A percentile compares a stretch with the other conserved stretches of the same genome.
These are phyloP conservation scores for Phylloscopus whistleri DNA, from an alignment of 2,113 vertebrate species.

Conservation along the genomic window DNA sequence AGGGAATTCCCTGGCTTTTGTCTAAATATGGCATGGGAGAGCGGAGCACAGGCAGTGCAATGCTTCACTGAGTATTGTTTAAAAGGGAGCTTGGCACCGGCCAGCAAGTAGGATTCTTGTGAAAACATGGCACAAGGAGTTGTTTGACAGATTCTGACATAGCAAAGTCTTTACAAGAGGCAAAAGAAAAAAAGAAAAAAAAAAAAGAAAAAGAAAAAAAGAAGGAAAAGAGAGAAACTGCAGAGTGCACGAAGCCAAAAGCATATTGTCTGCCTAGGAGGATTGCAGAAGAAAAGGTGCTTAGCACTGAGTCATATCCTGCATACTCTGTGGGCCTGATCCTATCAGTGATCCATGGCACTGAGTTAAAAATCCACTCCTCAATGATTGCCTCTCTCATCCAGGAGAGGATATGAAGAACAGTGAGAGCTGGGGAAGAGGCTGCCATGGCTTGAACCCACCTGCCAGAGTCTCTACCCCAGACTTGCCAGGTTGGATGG, in stretches of 20 bases:
- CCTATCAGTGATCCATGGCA: background rate
- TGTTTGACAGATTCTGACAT: constrained; percentile 74
- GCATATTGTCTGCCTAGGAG: background rate
- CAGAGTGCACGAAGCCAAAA: background rate
- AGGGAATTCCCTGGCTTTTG: constrained; percentile 77
- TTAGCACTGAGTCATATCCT: background rate
- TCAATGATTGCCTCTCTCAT: background rate
- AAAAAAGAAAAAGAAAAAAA: background rate
- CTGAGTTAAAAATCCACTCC: background rate
- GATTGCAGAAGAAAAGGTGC: background rate
- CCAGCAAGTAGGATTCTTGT: constrained; percentile 49
- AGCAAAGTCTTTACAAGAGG: constrained; percentile 34
- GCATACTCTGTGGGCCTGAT: background rate
- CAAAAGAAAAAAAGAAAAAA: background rate
- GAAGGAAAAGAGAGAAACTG: background rate
- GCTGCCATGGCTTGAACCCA: background rate
- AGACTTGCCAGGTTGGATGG: background rate
- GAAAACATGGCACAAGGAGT: constrained; percentile 66
- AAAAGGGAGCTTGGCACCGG: constrained; percentile 65
- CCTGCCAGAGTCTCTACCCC: background rate
- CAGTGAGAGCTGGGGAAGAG: background rate
- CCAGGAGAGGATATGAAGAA: background rate
- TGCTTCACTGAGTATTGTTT: constrained; percentile 69
- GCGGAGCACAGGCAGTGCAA: background rate
- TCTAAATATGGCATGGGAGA: constrained; percentile 74